phyloP scores from a whole-genome alignment of 2,113 vertebrate species.

The Haemorhous mexicanus region DNA sequence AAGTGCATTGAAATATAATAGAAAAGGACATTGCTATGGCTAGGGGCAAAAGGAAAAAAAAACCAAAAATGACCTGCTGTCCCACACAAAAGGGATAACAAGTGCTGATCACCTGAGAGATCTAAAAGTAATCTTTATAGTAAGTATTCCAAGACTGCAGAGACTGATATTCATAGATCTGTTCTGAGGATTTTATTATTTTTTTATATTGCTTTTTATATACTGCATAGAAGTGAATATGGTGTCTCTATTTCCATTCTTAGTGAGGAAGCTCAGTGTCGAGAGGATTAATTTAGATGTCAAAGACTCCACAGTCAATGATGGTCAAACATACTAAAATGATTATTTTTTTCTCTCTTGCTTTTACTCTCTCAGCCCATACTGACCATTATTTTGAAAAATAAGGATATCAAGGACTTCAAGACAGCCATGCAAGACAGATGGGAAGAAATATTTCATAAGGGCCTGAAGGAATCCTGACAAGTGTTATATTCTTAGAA shows the following conservation, averaged over 20 bases:
- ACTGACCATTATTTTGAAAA: background rate
- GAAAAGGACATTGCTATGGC: background rate
- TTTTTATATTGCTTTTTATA: background rate
- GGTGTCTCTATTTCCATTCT: background rate
- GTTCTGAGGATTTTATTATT: background rate
- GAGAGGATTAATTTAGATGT: background rate
- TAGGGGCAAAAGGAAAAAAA: background rate
- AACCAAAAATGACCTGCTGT: background rate
- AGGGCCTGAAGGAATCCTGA: background rate
- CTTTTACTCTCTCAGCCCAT: background rate
- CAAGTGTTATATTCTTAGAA: background rate
- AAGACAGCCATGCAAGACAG: background rate
- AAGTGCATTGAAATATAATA: background rate
- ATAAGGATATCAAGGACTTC: background rate
- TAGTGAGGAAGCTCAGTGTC: background rate
- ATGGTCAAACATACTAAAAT: background rate
- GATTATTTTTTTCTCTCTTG: background rate
- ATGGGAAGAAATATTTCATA: background rate
- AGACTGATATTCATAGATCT: background rate
- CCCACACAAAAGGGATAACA: background rate
- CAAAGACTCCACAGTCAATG: background rate
- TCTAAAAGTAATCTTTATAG: background rate
- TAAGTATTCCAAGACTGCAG: background rate
- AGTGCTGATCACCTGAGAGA: background rate
- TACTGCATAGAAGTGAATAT: background rate